Conservation (phyloP, 2,113 vertebrate species). For the Sander lucioperca region DNA sequence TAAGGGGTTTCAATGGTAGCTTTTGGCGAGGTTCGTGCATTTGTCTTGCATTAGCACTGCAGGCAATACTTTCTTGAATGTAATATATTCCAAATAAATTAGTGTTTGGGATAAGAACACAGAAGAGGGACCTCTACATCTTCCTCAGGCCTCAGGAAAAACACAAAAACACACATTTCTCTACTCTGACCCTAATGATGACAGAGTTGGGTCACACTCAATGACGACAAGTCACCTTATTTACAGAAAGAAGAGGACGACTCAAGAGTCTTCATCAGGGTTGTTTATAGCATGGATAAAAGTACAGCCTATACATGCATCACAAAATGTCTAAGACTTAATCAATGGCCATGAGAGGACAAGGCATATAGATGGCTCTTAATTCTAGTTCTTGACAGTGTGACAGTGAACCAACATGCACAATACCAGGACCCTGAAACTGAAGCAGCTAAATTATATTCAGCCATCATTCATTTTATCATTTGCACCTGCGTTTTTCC, state of each 20-base stretch:
- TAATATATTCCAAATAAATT: background rate
- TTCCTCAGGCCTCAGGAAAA: too few species aligned
- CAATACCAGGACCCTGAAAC: background rate
- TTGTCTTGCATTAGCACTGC: background rate
- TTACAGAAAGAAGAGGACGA: slow-evolving; percentile 7
- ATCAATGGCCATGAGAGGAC: too few species aligned
- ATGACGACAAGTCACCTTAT: background rate
- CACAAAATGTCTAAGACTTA: background rate
- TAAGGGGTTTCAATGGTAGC: background rate
- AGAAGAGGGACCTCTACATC: too few species aligned
- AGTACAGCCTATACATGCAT: background rate
- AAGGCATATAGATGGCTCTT: background rate
- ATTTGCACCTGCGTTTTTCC: background rate
- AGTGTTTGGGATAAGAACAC: background rate
- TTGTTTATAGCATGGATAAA: background rate
- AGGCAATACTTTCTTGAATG: background rate
- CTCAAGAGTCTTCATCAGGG: slow-evolving; percentile 1
- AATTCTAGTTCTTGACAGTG: too few species aligned
- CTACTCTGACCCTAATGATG: background rate
- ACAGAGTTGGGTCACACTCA: background rate
- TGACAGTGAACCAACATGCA: too few species aligned
- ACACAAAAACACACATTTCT: background rate
- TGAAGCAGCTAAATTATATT: background rate
- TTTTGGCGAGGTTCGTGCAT: background rate
- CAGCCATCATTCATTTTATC: background rate